Evolutionary conservation across 30 jellyfish, hydroid and myxozoan species (phyloP).

Genomic region (Hydra vulgaris): DNA sequence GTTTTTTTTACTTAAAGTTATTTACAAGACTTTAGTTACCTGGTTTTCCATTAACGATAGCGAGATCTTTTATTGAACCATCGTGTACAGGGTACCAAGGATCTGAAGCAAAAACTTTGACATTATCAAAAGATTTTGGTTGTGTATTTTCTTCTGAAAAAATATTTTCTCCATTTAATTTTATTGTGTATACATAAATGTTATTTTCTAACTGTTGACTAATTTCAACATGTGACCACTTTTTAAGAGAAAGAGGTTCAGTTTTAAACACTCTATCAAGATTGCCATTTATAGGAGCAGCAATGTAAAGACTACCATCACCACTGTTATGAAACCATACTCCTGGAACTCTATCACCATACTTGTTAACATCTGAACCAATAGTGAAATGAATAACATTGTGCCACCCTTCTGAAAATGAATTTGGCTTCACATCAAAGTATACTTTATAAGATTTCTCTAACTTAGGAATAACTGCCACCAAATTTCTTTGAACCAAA

Average conservation of each 20-base stretch:
- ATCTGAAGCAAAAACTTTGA: slow-evolving; percentile 1
- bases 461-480: neutral
- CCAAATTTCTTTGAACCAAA: neutral
- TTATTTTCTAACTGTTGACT: neutral
- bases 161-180: neutral
- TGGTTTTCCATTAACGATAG: neutral
- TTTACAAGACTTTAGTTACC: neutral
- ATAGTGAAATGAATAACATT: slow-evolving; percentile 7
- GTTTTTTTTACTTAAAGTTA: too few relatives aligned
- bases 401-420: neutral
- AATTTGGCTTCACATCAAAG: slow-evolving; percentile 3
- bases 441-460: neutral
- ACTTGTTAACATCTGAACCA: neutral
- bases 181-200: neutral
- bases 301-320: slow-evolving; percentile 1
- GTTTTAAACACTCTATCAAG: neutral
- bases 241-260: neutral
- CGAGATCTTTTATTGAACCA: slow-evolving; percentile 2
- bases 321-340: slow-evolving; percentile 8
- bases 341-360: slow-evolving; percentile 16
- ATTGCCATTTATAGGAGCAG: neutral
- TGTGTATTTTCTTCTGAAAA: neutral
- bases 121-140: neutral
- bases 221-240: neutral
- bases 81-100: neutral